Base-by-base conservation (phyloP, 2,888 invertebrate species). In the Lepidonotus clava region DNA sequence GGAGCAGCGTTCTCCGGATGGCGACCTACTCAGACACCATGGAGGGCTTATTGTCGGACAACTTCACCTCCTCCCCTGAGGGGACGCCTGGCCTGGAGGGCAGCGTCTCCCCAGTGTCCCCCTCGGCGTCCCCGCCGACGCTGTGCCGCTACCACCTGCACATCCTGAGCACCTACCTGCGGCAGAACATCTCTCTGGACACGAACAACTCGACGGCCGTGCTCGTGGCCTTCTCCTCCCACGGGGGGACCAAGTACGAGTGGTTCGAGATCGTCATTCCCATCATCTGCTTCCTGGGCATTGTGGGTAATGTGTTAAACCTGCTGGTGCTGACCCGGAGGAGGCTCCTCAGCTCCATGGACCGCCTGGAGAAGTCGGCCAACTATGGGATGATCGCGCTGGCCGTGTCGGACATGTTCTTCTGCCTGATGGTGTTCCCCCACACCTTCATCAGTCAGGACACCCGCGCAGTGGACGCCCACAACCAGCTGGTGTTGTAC, bases 261-360 rank as follows among this genome's bases (percentile, higher is more conserved):
- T 86, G 87, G 87, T 83, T 87, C 56, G 85, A 83, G 53, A 95
- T 96, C 85, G 95, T 96, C 56, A 93, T 97, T 89, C 96, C 96
- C 87, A 95, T 96, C 87, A 96, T 97, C 91, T 96, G 96, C 92
- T 95, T 96, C 87, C 94, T 96, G 87, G 97, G 97, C 77, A 96
- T 97, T 91, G 95, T 96, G 86, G 97, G 97, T 66, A 97, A 97
- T 93, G 95, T 96, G 61, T 95, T 97, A 89, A 97, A 97, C 94
- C 95, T 97, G 89, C 95, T 97, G 90, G 97, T 97, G 34, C 95
- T 97, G 88, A 97, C 96, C 67, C 95, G 96, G 88, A 86, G 92
- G n/a, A 91, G 92, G 87, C 88, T 93, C 28, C 90, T 91, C 56
- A 91, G 90, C 84, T 91, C 92, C 8, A 91, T 93, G 89, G 96